A percentile compares a stretch with the other conserved stretches of the same genome.
phyloP scores from a whole-genome alignment of 2,888 invertebrate species.

The Hypena proboscidalis region DNA sequence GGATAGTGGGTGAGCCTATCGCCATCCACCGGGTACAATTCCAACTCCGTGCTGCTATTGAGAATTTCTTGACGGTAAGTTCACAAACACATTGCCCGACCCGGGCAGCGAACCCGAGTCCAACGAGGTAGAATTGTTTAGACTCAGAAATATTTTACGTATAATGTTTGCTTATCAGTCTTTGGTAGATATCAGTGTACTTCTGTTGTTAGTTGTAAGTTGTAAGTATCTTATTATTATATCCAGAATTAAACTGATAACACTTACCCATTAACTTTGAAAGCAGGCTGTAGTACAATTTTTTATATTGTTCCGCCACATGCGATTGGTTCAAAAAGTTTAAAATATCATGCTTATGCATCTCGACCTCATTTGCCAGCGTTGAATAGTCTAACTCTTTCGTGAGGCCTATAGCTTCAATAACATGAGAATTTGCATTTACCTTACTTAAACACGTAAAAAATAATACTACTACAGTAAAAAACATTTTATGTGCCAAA shows the following conservation, averaged over 20 bases:
- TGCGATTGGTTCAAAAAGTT: constrained; percentile 61
- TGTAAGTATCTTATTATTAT: too few relatives aligned
- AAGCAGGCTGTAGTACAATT: constrained; percentile 60
- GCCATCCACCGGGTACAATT: too few relatives aligned
- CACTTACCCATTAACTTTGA: constrained; percentile 58
- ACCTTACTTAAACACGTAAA: constrained; percentile 20
- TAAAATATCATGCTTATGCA: constrained; percentile 64
- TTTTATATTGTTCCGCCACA: constrained; percentile 61
- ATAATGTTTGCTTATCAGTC: too few relatives aligned
- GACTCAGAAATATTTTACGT: too few relatives aligned
- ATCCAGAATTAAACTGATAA: neutral
- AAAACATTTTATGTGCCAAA: constrained; percentile 19
- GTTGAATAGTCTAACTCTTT: constrained; percentile 65
- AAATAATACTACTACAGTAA: constrained; percentile 23
- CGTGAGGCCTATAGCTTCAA: constrained; percentile 36
- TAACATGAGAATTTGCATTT: constrained; percentile 28
- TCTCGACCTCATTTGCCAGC: constrained; percentile 67
- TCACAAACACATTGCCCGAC: too few relatives aligned
- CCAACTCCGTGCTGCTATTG: too few relatives aligned
- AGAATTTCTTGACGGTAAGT: too few relatives aligned
- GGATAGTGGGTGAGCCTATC: too few relatives aligned
- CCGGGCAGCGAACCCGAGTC: too few relatives aligned
- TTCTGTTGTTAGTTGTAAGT: too few relatives aligned
- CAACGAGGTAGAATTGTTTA: too few relatives aligned
- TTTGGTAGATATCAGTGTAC: too few relatives aligned